Conservation (phyloP, 2,113 vertebrate genomes). For the Paralichthys olivaceus region DNA sequence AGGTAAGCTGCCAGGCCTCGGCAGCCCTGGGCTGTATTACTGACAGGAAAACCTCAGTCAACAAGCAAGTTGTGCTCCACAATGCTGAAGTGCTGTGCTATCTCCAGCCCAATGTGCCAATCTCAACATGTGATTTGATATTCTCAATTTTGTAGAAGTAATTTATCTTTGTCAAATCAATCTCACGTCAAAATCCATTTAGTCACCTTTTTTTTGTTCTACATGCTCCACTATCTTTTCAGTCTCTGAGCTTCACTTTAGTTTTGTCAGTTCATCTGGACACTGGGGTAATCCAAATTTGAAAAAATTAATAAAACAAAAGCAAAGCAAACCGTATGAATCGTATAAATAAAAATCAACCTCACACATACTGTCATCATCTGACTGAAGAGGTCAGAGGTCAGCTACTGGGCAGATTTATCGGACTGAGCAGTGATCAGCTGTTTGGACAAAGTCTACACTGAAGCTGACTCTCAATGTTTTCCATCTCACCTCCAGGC, state of each 20-base stretch:
- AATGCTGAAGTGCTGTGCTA: not conserved
- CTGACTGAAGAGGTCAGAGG: conserved; percentile 8
- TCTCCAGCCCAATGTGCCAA: not conserved
- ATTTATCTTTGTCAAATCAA: not conserved
- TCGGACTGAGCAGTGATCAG: not conserved
- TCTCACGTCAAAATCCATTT: not conserved
- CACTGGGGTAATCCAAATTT: no score
- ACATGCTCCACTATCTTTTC: no score
- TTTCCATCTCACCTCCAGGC: not conserved
- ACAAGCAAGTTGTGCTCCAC: conserved; percentile 14
- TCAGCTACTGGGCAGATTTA: conserved; percentile 10
- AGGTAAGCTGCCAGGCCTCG: conserved; percentile 42
- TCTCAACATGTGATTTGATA: not conserved
- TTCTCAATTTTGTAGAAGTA: not conserved
- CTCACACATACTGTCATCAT: not conserved
- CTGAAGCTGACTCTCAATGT: not conserved
- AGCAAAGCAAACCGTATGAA: not conserved
- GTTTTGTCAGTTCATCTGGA: no score
- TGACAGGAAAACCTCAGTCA: conserved; percentile 27
- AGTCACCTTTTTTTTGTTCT: no score
- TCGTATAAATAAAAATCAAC: no score
- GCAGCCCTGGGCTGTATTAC: conserved; percentile 6
- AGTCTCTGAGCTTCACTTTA: no score
- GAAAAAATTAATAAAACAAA: not conserved
- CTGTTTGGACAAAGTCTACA: not conserved